These are phyloP conservation scores for Trochalopteron elliotii DNA, from an alignment of 2,113 vertebrate genomes.

Conservation along the genomic window DNA sequence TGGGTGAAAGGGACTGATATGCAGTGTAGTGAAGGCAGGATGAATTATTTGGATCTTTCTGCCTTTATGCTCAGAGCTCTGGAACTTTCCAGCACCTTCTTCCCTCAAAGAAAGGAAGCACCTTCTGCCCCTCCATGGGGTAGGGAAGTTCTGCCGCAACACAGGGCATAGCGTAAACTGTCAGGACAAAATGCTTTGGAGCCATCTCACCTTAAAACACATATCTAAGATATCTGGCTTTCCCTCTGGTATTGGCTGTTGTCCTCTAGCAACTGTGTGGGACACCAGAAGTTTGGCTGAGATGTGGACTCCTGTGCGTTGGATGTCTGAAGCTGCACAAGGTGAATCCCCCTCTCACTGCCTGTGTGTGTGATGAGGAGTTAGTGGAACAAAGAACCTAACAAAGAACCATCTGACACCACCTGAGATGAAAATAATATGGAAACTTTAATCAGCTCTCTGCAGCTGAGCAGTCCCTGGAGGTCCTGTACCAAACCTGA, in stretches of 20 bases:
- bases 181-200: neutral
- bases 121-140: neutral
- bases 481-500: neutral
- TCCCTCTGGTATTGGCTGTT: neutral
- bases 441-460: neutral
- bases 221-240: neutral
- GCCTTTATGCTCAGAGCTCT: neutral
- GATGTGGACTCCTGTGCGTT: neutral
- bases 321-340: neutral
- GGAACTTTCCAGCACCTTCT: neutral
- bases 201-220: neutral
- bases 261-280: rapidly evolving
- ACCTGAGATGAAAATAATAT: neutral
- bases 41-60: neutral
- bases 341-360: neutral
- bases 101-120: neutral
- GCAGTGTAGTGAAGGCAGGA: neutral
- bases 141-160: neutral
- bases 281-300: neutral
- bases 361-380: neutral
- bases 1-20: neutral
- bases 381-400: neutral
- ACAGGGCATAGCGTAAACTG: neutral
- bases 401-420: neutral
- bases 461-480: neutral